Evolutionary conservation across 1,140 invertebrate genomes (phyloP), one percentile per base, ranked within the genome.

Genomic region (Octopus sinensis): DNA sequence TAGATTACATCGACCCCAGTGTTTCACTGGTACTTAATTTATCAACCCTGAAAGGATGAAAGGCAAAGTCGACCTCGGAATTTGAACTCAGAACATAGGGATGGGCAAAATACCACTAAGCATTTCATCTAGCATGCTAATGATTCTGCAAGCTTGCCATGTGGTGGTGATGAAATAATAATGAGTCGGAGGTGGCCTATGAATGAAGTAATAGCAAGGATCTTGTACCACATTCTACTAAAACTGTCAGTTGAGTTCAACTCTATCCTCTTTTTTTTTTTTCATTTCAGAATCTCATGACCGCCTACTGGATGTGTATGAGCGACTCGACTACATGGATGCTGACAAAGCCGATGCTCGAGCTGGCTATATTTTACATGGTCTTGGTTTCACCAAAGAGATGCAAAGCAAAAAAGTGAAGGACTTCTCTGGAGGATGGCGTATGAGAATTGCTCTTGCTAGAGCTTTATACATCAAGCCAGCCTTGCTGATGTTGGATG

Each of bases 391-490:
- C 89, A 95, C 95, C 54, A 94, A 94, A 87, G 94, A 95, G 80
- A 99, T 99, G 98, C 97, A 99, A 91, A 91, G 93, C 62, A 94
- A 83, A 54, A 83, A 86, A 78, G 88, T 89, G 78, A 89, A 89
- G 79, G 84, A 90, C 81, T 90, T 90, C 84, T 89, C 87, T 89
- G 94, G 94, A 93, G 98, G 98, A 89, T 99, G 98, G 98, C 93
- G 98, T 81, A 99, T 99, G 98, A 93, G 98, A 86, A 99, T 99
- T 87, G 96, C 98, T n/a, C 91, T 99, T 53, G 98, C 98, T n/a
- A 81, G 90, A 77, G 90, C 90, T 13, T 83, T 91, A 79, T 91
- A 87, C 82, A 87, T 91, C 71, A 89, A 88, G 80, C 91, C 91
- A 0, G 86, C 88, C 7, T 79, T 91, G 78, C 81, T 92, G 53